phyloP scores from a whole-genome alignment of 2,888 invertebrate species.

The Plebejus melissa region DNA sequence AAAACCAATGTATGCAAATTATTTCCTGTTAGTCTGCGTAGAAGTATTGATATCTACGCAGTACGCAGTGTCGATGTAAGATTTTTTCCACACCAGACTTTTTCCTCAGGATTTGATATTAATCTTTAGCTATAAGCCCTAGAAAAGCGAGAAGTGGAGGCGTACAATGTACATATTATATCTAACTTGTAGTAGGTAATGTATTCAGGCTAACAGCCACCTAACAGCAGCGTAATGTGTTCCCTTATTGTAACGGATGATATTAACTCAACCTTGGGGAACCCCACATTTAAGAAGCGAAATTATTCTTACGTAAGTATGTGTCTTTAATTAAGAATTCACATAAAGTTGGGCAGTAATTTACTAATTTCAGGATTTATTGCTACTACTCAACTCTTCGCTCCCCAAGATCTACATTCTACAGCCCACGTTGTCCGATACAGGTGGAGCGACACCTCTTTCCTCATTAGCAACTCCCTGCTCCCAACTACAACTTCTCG shows the following conservation, averaged over 20 bases:
- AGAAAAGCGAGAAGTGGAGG: neutral
- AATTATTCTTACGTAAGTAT: neutral
- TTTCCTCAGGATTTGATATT: neutral
- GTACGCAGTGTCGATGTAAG: too few relatives aligned
- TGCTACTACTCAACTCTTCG: too few relatives aligned
- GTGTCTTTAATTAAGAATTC: neutral
- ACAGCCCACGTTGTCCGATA: too few relatives aligned
- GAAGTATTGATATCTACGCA: too few relatives aligned
- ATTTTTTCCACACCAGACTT: too few relatives aligned
- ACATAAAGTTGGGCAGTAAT: neutral
- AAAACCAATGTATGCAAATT: neutral
- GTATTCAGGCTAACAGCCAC: constrained; percentile 1
- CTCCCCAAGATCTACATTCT: too few relatives aligned
- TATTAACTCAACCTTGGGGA: constrained; percentile 1
- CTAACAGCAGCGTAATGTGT: neutral
- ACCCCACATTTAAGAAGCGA: neutral
- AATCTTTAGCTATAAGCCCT: neutral
- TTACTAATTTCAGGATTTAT: too few relatives aligned
- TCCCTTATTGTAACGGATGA: neutral
- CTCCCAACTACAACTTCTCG: too few relatives aligned
- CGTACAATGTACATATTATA: neutral
- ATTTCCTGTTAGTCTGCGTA: neutral
- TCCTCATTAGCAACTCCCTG: too few relatives aligned
- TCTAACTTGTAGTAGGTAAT: neutral
- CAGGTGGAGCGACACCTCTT: too few relatives aligned